Evolutionary conservation across 2,888 invertebrate genomes (phyloP).

Genomic region (Cerceris rybyensis): DNA sequence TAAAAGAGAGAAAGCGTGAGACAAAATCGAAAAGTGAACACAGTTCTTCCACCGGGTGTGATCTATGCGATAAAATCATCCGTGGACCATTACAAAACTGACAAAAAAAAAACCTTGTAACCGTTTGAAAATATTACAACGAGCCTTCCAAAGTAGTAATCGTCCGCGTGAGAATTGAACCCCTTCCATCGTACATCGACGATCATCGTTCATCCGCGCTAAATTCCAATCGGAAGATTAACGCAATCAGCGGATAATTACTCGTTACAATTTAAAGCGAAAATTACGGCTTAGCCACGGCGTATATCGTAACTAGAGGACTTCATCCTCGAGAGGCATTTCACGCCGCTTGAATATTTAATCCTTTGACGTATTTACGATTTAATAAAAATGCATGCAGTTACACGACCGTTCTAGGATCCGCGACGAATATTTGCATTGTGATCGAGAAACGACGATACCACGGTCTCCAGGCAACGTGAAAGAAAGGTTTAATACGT

Average conservation of each 20-base stretch:
- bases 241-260: too few species aligned
- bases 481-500: constrained; percentile 44
- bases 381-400: not conserved
- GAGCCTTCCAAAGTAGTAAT: not conserved
- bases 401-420: not conserved
- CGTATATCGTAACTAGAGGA: too few species aligned
- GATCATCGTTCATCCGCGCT: too few species aligned
- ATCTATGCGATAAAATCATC: constrained; percentile 57
- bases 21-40: constrained; percentile 6
- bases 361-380: not conserved
- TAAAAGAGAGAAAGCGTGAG: not conserved
- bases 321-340: too few species aligned
- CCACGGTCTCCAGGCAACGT: not conserved
- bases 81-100: constrained; percentile 42
- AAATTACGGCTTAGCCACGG: too few species aligned
- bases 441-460: not conserved
- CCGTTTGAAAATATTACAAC: constrained; percentile 13
- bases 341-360: not conserved
- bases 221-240: too few species aligned
- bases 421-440: constrained; percentile 2
- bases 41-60: constrained; percentile 32
- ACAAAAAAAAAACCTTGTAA: constrained; percentile 21
- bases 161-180: too few species aligned
- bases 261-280: too few species aligned
- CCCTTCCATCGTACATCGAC: too few species aligned